A percentile compares a stretch with the other conserved stretches of the same genome.
phyloP scores from a whole-genome alignment of 2,888 invertebrate species.

The Taphrorychus bicolor region DNA sequence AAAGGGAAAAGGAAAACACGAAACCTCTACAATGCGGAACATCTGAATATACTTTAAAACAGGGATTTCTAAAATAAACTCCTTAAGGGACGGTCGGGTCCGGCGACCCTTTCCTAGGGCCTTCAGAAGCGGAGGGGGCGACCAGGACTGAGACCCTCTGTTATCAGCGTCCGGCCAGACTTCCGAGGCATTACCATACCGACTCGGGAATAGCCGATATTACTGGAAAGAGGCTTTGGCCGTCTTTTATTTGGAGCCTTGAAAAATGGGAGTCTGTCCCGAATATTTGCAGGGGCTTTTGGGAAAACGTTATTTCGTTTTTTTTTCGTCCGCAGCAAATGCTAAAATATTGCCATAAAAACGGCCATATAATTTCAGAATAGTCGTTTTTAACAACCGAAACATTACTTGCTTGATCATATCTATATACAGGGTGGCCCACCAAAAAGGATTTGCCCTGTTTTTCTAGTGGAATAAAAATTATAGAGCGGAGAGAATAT shows the following conservation, averaged over 20 bases:
- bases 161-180: constrained; percentile 62
- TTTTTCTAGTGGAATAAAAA: too few relatives aligned
- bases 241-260: constrained; percentile 41
- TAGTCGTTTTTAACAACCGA: too few relatives aligned
- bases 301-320: neutral
- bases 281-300: constrained; percentile 46
- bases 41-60: constrained; percentile 39
- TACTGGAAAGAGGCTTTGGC: constrained; percentile 44
- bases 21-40: constrained; percentile 34
- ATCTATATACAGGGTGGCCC: too few relatives aligned
- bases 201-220: constrained; percentile 59
- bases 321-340: neutral
- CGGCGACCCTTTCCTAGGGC: constrained; percentile 38
- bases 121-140: constrained; percentile 10
- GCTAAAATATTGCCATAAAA: neutral
- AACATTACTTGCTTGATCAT: too few relatives aligned
- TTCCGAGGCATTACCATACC: constrained; percentile 60
- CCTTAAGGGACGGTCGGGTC: constrained; percentile 38
- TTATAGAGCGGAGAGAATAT: too few relatives aligned
- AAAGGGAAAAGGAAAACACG: constrained; percentile 28
- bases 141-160: constrained; percentile 59
- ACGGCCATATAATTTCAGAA: neutral
- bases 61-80: constrained; percentile 41
- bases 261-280: constrained; percentile 39
- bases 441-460: too few relatives aligned